Evolutionary conservation across 1,140 invertebrate species (phyloP), one percentile per base, ranked within the genome.

Genomic region (Zaprionus capensis): DNA sequence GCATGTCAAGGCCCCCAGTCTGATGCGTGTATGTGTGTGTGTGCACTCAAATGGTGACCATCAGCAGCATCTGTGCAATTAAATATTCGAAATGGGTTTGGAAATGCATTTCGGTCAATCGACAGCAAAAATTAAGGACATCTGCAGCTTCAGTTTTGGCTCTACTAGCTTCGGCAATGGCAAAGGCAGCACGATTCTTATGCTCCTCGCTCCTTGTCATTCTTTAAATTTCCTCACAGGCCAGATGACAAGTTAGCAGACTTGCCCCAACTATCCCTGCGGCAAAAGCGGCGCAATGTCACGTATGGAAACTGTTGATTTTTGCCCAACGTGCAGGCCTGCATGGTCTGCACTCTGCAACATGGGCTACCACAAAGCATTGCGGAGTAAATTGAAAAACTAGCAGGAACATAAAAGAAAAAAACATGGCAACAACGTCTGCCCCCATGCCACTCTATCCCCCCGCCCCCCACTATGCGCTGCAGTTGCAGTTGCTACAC

Each of bases 271-370:
- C 3, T 34, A 11, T 14, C 46, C 64, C 64, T 36, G 51, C 17
- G 51, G 57, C 49, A 46, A 49, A 62, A 28, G 59, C 64, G 59
- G 44, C 46, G 55, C 73, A 57, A 75, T 64, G 72, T 76, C 73
- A 71, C 67, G 68, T 76, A 57, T 61, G 61, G 46, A 64, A 76
- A 76, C 65, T 71, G 73, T 76, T 76, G 73, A 76, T 76, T 66
- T 71, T 71, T 41, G 38, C 6, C 20, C 56, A 61, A 49, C 58
- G 71, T 65, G 63, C 51, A 53, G 53, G 64, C 64, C 44, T 36
- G 20, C 28, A 31, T 22, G 24, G 24, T 28, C 11, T 17, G 26
- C 26, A 31, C 44, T 49, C 56, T 22, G 17, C 44, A 22, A 38
- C 15, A 62, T 22, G 26, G 14, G 28, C n/a, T 31, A 51, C 56